phyloP scores from a whole-genome alignment of 1,140 invertebrate genomes.

The Drosophila micromelanica region DNA sequence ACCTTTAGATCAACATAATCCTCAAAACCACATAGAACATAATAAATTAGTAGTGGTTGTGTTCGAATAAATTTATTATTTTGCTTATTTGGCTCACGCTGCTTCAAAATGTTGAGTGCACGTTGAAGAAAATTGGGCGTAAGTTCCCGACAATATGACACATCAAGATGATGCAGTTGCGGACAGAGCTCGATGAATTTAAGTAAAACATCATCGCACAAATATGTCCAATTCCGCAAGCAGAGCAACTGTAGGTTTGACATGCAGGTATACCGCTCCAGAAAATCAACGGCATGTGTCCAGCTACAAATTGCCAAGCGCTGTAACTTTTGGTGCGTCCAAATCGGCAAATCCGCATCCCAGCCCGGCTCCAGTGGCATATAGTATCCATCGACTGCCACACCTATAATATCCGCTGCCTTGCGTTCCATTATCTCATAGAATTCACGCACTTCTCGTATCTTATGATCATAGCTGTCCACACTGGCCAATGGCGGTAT shows the following conservation, averaged over 20 bases:
- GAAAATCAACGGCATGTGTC: slow-evolving; percentile 50
- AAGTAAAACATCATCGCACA: slow-evolving; percentile 60
- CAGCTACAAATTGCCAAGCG: slow-evolving; percentile 72
- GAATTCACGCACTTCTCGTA: slow-evolving; percentile 70
- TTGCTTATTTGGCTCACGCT: slow-evolving; percentile 55
- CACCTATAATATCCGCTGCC: slow-evolving; percentile 53
- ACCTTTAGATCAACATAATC: slow-evolving; percentile 61
- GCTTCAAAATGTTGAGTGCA: slow-evolving; percentile 56
- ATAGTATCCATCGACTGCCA: slow-evolving; percentile 74
- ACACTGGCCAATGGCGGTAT: slow-evolving; percentile 50
- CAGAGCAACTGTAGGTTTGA: slow-evolving; percentile 60
- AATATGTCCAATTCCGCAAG: slow-evolving; percentile 59
- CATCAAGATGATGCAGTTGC: slow-evolving; percentile 61
- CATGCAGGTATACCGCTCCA: slow-evolving; percentile 68
- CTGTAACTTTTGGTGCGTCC: slow-evolving; percentile 50
- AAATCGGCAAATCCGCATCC: slow-evolving; percentile 57
- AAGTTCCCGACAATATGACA: slow-evolving; percentile 66
- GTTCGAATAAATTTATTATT: slow-evolving; percentile 12
- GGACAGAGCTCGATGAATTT: slow-evolving; percentile 67
- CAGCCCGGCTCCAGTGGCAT: slow-evolving; percentile 68
- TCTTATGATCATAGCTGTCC: slow-evolving; percentile 70
- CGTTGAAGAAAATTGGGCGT: slow-evolving; percentile 55
- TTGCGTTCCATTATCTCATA: slow-evolving; percentile 70
- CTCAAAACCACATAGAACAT: slow-evolving; percentile 65
- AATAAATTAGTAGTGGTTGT: slow-evolving; percentile 54